phyloP scores from a whole-genome alignment of 2,888 invertebrate genomes.

The Drosophila anomelani region DNA sequence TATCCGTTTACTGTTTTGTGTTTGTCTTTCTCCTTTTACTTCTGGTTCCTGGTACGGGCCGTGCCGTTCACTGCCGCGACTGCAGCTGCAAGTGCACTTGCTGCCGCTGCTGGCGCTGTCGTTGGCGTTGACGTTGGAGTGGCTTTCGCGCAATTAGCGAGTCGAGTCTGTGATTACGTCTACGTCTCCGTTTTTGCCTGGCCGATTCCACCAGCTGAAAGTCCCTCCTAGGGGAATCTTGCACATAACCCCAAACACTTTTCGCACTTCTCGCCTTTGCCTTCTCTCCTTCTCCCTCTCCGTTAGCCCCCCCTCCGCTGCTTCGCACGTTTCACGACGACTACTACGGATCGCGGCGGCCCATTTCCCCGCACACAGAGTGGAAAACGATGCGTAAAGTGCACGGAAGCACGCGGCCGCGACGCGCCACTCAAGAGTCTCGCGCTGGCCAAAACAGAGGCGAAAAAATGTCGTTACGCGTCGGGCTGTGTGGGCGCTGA shows the following conservation, averaged over 20 bases:
- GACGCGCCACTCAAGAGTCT: constrained; percentile 2
- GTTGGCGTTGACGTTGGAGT: constrained; percentile 1
- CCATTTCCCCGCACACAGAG: constrained; percentile 29
- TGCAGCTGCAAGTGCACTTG: constrained; percentile 8
- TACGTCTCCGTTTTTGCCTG: constrained; percentile 29
- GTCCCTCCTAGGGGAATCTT: constrained; percentile 32
- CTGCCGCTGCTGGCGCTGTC: neutral
- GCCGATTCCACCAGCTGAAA: constrained; percentile 18
- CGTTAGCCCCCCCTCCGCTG: constrained; percentile 12
- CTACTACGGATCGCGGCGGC: constrained; percentile 39
- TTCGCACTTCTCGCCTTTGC: constrained; percentile 25
- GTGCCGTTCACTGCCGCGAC: neutral
- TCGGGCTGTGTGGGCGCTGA: neutral
- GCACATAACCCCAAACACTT: constrained; percentile 47
- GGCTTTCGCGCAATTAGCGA: constrained; percentile 12
- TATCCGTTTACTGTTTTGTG: constrained; percentile 15
- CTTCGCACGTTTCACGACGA: constrained; percentile 34
- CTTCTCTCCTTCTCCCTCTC: constrained; percentile 3
- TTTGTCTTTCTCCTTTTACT: constrained; percentile 9
- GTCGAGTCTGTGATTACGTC: constrained; percentile 28
- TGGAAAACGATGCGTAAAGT: constrained; percentile 13
- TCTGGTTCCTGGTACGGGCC: constrained; percentile 8
- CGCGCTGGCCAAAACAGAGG: constrained; percentile 6
- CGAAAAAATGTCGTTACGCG: constrained; percentile 3
- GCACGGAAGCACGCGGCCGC: constrained; percentile 30